Evolutionary conservation across 1,140 invertebrate genomes (phyloP).

Genomic region (Ceratitis capitata): DNA sequence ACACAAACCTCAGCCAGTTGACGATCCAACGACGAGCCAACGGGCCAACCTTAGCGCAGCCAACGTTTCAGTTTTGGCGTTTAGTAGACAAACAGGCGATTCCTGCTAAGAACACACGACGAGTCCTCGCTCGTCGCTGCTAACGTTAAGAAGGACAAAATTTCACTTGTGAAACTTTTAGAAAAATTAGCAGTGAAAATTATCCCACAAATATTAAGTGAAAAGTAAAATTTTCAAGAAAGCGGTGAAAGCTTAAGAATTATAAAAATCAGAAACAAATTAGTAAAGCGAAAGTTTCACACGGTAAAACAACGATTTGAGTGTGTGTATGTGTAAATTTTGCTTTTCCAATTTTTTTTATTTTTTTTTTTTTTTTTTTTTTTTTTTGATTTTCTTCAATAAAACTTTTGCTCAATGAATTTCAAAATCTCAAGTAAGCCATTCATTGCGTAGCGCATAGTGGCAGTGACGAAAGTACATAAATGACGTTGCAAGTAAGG

Average conservation of each 20-base stretch:
- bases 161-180: not conserved
- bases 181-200: slow-evolving; percentile 20
- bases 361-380: not conserved
- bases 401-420: slow-evolving; percentile 1
- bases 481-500: not conserved
- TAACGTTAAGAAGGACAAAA: slow-evolving; percentile 59
- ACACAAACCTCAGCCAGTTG: slow-evolving; percentile 17
- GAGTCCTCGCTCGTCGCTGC: slow-evolving; percentile 65
- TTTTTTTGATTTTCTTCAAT: no score
- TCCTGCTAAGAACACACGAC: slow-evolving; percentile 61
- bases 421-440: not conserved
- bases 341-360: not conserved
- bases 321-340: not conserved
- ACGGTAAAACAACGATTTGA: not conserved
- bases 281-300: not conserved
- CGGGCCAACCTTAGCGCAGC: slow-evolving; percentile 21
- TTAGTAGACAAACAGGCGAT: slow-evolving; percentile 64
- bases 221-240: slow-evolving; percentile 23
- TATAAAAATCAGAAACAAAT: not conserved
- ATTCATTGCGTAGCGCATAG: not conserved
- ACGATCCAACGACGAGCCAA: slow-evolving; percentile 38
- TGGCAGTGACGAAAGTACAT: not conserved
- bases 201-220: not conserved
- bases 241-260: not conserved
- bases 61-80: slow-evolving; percentile 37